A percentile compares a stretch with the other conserved stretches of the same genome.
These are phyloP conservation scores for Hydraecia micacea DNA, from an alignment of 2,888 invertebrate species.

Conservation along the genomic window DNA sequence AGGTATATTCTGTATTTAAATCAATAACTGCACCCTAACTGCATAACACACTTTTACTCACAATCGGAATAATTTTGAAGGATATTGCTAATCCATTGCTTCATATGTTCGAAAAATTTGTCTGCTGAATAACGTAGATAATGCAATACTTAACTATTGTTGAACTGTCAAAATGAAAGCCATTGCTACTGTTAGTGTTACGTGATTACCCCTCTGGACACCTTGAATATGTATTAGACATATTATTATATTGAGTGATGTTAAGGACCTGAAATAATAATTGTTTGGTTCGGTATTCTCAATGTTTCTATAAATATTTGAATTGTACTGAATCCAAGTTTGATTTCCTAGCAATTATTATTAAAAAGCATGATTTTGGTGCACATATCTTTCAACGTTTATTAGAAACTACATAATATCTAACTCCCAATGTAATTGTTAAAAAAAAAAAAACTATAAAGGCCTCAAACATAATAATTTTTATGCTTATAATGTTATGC, in stretches of 20 bases:
- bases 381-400: background rate
- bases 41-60: no score
- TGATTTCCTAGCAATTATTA: background rate
- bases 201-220: background rate
- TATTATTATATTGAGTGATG: background rate
- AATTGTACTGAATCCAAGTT: background rate
- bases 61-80: no score
- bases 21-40: background rate
- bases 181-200: no score
- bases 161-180: no score
- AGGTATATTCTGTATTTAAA: background rate
- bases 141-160: no score
- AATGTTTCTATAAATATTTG: background rate
- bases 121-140: no score
- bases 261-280: background rate
- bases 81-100: no score
- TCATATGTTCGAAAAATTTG: no score
- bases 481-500: no score
- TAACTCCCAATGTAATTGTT: background rate
- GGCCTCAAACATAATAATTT: background rate
- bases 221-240: background rate
- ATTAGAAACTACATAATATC: background rate
- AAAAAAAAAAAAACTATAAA: background rate
- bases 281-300: background rate
- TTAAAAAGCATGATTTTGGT: background rate